These are phyloP conservation scores for Clistopyga incitator DNA, from an alignment of 2,888 invertebrate species.

Conservation along the genomic window DNA sequence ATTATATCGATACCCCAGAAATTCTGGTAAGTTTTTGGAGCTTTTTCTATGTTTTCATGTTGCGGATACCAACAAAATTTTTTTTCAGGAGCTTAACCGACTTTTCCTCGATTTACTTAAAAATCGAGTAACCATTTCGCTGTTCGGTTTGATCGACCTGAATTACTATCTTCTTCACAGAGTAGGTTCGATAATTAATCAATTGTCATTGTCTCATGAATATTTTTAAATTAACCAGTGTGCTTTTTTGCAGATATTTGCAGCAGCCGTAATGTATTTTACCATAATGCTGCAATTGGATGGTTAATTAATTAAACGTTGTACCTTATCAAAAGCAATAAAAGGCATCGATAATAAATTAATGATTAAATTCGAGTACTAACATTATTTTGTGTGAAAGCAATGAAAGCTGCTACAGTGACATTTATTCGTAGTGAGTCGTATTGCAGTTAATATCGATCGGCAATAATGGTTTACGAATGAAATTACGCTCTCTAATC, in stretches of 20 bases:
- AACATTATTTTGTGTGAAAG: too few species aligned
- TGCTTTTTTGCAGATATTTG: conserved; percentile 15
- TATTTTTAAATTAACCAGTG: too few species aligned
- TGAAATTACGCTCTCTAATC: not conserved
- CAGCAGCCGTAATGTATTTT: not conserved
- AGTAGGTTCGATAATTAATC: not conserved
- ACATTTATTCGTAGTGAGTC: not conserved
- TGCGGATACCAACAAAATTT: not conserved
- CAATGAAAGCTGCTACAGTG: too few species aligned
- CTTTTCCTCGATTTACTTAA: conserved; percentile 32
- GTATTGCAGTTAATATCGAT: not conserved
- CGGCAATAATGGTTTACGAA: not conserved
- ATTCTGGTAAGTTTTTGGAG: conserved; percentile 12
- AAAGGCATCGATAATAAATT: too few species aligned
- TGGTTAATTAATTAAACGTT: not conserved
- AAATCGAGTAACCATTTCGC: conserved; percentile 24
- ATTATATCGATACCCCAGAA: not conserved
- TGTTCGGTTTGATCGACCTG: conserved; percentile 27
- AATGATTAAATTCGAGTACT: too few species aligned
- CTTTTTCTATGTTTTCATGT: not conserved
- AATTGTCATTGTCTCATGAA: too few species aligned
- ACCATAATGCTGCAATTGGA: conserved; percentile 32
- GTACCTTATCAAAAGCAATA: too few species aligned
- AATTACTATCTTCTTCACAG: conserved; percentile 18
- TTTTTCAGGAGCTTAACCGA: conserved; percentile 2